phyloP scores from a whole-genome alignment of 2,113 vertebrate species.

The Odocoileus virginianus region DNA sequence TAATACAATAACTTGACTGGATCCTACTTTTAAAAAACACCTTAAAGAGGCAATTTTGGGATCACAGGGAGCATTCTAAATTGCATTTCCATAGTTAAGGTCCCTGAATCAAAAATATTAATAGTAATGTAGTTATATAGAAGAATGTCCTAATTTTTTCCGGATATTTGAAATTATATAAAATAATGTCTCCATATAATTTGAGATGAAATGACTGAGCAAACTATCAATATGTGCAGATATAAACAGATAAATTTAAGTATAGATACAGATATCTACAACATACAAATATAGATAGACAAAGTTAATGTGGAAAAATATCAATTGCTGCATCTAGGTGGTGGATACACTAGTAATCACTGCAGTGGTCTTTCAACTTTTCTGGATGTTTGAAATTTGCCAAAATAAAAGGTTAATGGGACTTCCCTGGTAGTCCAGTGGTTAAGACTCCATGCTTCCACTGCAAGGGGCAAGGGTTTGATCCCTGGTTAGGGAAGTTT shows the following conservation, averaged over 20 bases:
- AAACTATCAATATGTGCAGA: neutral
- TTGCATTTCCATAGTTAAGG: neutral
- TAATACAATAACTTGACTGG: neutral
- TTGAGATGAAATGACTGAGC: neutral
- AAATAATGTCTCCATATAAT: neutral
- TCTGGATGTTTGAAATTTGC: neutral
- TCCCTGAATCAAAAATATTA: neutral
- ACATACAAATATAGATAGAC: neutral
- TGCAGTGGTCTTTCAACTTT: neutral
- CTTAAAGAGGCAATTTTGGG: neutral
- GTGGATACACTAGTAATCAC: neutral
- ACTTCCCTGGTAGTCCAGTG: neutral
- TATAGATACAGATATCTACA: neutral
- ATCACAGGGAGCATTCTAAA: neutral
- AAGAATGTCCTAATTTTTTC: conserved; percentile 17
- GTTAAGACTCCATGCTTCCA: neutral
- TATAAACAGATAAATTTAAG: neutral
- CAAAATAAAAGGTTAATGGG: neutral
- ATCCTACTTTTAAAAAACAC: neutral
- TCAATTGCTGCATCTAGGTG: neutral
- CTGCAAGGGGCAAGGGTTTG: neutral
- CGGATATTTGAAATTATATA: conserved; percentile 7
- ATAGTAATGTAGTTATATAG: neutral
- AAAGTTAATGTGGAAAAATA: conserved; percentile 23
- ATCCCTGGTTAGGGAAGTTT: neutral